Evolutionary conservation across 1,140 invertebrate species (phyloP).

Genomic region (Heliconius eleuchia): DNA sequence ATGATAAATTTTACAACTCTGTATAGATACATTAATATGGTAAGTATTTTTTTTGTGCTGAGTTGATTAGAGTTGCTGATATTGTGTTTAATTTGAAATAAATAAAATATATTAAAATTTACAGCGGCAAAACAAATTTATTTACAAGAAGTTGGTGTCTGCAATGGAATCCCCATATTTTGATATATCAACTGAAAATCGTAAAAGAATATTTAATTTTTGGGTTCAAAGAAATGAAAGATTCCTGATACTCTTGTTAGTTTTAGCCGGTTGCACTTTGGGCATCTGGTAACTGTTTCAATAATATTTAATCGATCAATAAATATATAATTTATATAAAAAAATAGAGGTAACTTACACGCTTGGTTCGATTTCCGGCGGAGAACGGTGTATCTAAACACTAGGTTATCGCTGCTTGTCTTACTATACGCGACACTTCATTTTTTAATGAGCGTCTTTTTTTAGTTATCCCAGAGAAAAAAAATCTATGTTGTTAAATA

Average conservation of each 20-base stretch:
- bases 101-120: background rate
- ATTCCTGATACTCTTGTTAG: conserved; percentile 55
- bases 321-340: too few species aligned
- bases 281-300: conserved; percentile 49
- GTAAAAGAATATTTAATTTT: conserved; percentile 46
- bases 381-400: too few species aligned
- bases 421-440: too few species aligned
- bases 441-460: too few species aligned
- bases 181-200: conserved; percentile 48
- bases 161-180: conserved; percentile 57
- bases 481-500: too few species aligned
- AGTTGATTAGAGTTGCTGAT: background rate
- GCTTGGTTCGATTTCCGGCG: too few species aligned
- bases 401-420: too few species aligned
- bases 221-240: conserved; percentile 54
- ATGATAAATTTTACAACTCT: conserved; percentile 54
- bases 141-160: conserved; percentile 53
- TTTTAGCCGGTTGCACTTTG: conserved; percentile 51
- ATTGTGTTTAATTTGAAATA: background rate
- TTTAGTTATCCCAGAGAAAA: too few species aligned
- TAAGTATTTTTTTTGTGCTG: conserved; percentile 22
- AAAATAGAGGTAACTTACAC: too few species aligned
- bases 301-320: too few species aligned
- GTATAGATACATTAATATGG: conserved; percentile 59
- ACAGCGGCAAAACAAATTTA: conserved; percentile 46